Evolutionary conservation across 2,113 vertebrate species (phyloP).

Genomic region (Symphodus melops): DNA sequence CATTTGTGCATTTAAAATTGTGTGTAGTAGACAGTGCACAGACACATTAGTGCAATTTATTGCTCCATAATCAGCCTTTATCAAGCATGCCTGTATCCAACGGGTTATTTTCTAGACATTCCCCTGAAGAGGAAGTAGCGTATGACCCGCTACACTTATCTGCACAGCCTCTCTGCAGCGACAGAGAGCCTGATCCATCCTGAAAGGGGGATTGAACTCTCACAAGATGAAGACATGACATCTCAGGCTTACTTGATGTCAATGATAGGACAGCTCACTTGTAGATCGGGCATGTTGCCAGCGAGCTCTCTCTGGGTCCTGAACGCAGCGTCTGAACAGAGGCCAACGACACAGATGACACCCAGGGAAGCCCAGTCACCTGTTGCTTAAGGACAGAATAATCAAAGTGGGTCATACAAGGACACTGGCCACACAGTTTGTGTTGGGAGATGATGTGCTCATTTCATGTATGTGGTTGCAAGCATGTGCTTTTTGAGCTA

Average conservation of each 20-base stretch:
- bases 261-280: slow-evolving; percentile 81
- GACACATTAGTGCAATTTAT: slow-evolving; percentile 17
- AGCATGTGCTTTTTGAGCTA: slow-evolving; percentile 34
- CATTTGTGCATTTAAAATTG: background rate
- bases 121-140: slow-evolving; percentile 50
- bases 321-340: slow-evolving; percentile 66
- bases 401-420: slow-evolving; percentile 70
- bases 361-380: slow-evolving; percentile 73
- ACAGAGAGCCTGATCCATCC: slow-evolving; percentile 73
- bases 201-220: slow-evolving; percentile 79
- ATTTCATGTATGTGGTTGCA: slow-evolving; percentile 11
- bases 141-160: slow-evolving; percentile 63
- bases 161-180: slow-evolving; percentile 62
- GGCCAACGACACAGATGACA: slow-evolving; percentile 74
- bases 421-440: slow-evolving; percentile 49
- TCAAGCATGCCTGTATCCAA: slow-evolving; percentile 41
- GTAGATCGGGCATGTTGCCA: slow-evolving; percentile 79
- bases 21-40: background rate
- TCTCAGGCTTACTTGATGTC: slow-evolving; percentile 76
- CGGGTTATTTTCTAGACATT: slow-evolving; percentile 52
- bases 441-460: slow-evolving; percentile 40
- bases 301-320: slow-evolving; percentile 73
- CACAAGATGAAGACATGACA: slow-evolving; percentile 82
- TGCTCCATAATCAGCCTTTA: slow-evolving; percentile 34
- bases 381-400: slow-evolving; percentile 77